These are phyloP conservation scores for Ammodramus savannarum DNA, from an alignment of 2,113 vertebrate genomes.

Conservation along the genomic window DNA sequence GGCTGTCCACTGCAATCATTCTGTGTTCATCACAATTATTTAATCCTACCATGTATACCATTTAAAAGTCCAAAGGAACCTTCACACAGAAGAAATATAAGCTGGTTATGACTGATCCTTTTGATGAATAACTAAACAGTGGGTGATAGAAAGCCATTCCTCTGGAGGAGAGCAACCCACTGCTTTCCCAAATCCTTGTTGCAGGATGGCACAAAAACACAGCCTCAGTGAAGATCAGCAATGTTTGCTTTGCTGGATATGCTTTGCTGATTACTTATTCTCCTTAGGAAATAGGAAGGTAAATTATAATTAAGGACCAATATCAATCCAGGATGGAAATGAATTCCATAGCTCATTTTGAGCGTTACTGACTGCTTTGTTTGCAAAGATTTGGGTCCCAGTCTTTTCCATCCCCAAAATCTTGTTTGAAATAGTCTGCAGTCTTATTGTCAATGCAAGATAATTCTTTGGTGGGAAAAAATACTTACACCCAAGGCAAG, in stretches of 20 bases:
- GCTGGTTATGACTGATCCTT: not conserved
- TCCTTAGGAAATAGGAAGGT: not conserved
- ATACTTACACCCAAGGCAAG: not conserved
- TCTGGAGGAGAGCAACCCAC: not conserved
- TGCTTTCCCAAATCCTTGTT: not conserved
- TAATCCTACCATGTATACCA: not conserved
- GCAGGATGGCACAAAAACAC: fast-evolving
- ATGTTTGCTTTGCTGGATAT: not conserved
- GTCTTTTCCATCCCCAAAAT: not conserved
- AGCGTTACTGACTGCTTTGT: not conserved
- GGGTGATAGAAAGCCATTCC: not conserved
- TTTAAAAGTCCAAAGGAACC: not conserved
- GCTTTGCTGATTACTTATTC: not conserved
- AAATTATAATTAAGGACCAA: not conserved
- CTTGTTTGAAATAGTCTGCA: not conserved
- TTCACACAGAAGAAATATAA: not conserved
- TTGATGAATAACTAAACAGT: not conserved
- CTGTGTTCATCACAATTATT: not conserved
- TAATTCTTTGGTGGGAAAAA: not conserved
- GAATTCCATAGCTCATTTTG: not conserved
- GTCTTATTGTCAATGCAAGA: not conserved
- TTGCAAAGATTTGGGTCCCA: not conserved
- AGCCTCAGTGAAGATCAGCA: not conserved
- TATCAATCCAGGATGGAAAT: not conserved
- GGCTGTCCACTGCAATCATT: not conserved